Evolutionary conservation across 2,888 invertebrate genomes (phyloP), one percentile per base, ranked within the genome.

Genomic region (Pseudeuparius sepicola): DNA sequence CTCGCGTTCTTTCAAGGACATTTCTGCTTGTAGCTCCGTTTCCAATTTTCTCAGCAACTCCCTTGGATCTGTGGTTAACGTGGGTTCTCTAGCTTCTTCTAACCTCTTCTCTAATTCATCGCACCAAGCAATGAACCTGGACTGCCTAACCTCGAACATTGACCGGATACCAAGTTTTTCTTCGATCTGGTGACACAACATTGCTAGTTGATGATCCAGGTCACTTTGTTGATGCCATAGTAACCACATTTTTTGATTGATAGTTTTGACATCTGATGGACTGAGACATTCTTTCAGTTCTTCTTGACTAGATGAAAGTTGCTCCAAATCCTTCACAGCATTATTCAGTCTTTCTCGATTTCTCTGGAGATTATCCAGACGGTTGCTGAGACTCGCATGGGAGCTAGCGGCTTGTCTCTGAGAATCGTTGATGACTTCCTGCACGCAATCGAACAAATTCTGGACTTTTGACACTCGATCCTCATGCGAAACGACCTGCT

Each of bases 251-350:
- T 75, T 73, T 55, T 88, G 88, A 46, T 78, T 77, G 29, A 88
- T 73, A 9, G 77, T 67, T 55, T 87, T 82, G 61, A 86, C 79
- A 53, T 90, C 89, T 28, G 78, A 74, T 1, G 87, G 85, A 56
- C 84, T 85, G 4, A 89, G 68, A 49, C 83, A 84, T 55, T 88
- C 86, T 50, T 86, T 84, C 3, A 90, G 64, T 58, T 87, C 80
- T 56, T 88, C 86, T 48, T 85, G 80, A 16, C 76, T 75, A 1
- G 79, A 74, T 25, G 76, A 78, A 1, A 87, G 64, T 17, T 73
- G 67, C 56, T 87, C 84, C 14, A 87, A 64, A 35, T 78, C 75
- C 16, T 66, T 67, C 25, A 70, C 70, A 29, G 74, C 64, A 38
- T 67, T 68, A 4, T 32, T 63, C 33, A 80, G 64, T 40, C 71